Evolutionary conservation across 2,888 invertebrate genomes (phyloP), one percentile per base, ranked within the genome.

Genomic region (Campopleginae sp.): DNA sequence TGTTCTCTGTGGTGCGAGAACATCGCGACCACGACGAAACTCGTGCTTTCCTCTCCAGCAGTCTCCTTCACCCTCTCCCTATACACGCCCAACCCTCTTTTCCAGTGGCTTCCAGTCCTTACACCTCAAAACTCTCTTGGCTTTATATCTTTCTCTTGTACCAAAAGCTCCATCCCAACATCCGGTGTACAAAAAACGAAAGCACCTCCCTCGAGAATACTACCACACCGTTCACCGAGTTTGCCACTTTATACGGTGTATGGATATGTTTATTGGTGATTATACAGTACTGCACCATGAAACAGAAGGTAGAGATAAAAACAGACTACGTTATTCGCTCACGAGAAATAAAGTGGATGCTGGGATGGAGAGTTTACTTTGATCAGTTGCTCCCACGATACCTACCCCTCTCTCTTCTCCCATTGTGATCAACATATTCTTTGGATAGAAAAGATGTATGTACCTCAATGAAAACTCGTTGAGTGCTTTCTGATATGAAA

Each of bases 11-110:
- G 48, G 66, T 77, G 78, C 70, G 76, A 82, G 72, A 71, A 72
- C 61, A 81, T 84, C 84, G 72, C 89, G 85, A 85, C 86, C 84
- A 87, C 84, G 84, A 85, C 87, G 86, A 81, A 78, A 81, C 88
- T 84, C 86, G 76, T 85, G 80, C 85, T 84, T 78, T 82, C 71
- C 82, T 81, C 51, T 70, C 8, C 79, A 80, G 72, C 79, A 27
- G 23, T 38, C 77, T 48, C 44, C 82, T 70, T n/a, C 61, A 23
- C 27, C 42, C 48, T 54, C 68, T 77, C 78, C 54, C 31, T 82
- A 27, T 27, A 58, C 12, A 27, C 23, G 12, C 54, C 54, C 54
- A 23, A 58, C 54, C 75, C 80, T 63, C 33, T 31, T 48, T 63
- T 46, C 74, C 48, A 72, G 74, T 66, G 54, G 44, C 71, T 63